These are phyloP conservation scores for Uropsilus gracilis DNA, from an alignment of 2,113 vertebrate species.

Conservation along the genomic window DNA sequence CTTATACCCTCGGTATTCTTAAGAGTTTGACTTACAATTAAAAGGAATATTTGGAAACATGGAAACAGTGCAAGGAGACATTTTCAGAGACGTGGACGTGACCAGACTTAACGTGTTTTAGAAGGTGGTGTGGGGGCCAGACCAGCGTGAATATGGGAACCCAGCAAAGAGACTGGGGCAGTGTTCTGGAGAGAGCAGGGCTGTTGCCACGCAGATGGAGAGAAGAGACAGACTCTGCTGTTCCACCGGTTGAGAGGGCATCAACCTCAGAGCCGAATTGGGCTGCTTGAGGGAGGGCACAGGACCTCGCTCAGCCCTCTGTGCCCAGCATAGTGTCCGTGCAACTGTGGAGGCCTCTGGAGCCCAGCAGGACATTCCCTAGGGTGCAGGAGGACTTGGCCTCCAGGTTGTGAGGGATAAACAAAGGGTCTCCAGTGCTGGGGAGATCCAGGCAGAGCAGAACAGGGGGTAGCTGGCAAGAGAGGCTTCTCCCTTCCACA, in stretches of 20 bases:
- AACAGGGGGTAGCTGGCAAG: accelerated
- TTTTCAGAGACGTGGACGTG: background rate
- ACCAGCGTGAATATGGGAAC: background rate
- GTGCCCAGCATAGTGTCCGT: background rate
- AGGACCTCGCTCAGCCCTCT: accelerated
- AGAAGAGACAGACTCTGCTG: background rate
- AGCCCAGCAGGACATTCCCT: too few species aligned
- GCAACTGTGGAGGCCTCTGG: too few species aligned
- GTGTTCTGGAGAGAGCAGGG: background rate
- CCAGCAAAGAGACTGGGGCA: background rate
- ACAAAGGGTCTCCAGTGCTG: accelerated
- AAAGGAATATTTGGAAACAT: too few species aligned
- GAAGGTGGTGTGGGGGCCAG: background rate
- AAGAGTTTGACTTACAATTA: too few species aligned
- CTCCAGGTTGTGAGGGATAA: background rate
- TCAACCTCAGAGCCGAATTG: too few species aligned
- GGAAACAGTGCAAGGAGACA: too few species aligned
- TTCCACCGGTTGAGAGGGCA: background rate
- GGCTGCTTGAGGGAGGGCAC: background rate
- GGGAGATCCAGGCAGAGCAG: background rate
- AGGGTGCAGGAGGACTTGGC: background rate
- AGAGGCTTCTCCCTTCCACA: background rate
- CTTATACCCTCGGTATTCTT: too few species aligned
- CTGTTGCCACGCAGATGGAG: background rate
- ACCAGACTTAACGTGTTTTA: background rate